These are phyloP conservation scores for Acrocephalus scirpaceus DNA, from an alignment of 2,797 vertebrate genomes.

Conservation along the genomic window DNA sequence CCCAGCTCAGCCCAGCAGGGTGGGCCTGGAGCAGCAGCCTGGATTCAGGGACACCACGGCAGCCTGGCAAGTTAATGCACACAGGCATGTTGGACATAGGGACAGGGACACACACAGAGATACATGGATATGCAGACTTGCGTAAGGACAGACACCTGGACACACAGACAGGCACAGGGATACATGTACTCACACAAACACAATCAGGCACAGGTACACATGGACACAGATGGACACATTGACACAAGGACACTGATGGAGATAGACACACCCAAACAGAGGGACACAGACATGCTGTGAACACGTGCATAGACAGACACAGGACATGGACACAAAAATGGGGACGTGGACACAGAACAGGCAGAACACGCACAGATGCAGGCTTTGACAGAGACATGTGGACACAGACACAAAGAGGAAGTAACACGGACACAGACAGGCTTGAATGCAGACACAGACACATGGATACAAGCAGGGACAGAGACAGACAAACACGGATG, in stretches of 20 bases:
- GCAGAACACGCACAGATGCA: too few species aligned
- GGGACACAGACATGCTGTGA: not conserved
- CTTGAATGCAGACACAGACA: too few species aligned
- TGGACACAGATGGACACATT: not conserved
- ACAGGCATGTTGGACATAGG: fast-evolving
- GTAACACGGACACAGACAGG: too few species aligned
- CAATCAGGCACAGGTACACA: not conserved
- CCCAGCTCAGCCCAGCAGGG: not conserved
- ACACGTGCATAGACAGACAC: not conserved
- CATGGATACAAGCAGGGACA: too few species aligned
- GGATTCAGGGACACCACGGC: fast-evolving
- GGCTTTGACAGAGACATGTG: too few species aligned
- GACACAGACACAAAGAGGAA: not conserved
- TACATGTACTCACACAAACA: too few species aligned
- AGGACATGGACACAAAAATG: not conserved
- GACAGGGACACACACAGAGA: not conserved
- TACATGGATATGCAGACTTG: too few species aligned
- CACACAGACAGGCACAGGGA: not conserved
- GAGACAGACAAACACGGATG: too few species aligned
- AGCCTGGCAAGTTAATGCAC: not conserved
- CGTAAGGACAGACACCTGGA: not conserved
- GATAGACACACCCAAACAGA: not conserved
- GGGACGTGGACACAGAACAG: not conserved
- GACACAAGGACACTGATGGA: not conserved
- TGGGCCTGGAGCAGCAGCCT: not conserved